Percentiles rank a stretch among this genome's conserved stretches.
phyloP scores from a whole-genome alignment of 2,888 invertebrate species.

The Drosophila setosimentum region DNA sequence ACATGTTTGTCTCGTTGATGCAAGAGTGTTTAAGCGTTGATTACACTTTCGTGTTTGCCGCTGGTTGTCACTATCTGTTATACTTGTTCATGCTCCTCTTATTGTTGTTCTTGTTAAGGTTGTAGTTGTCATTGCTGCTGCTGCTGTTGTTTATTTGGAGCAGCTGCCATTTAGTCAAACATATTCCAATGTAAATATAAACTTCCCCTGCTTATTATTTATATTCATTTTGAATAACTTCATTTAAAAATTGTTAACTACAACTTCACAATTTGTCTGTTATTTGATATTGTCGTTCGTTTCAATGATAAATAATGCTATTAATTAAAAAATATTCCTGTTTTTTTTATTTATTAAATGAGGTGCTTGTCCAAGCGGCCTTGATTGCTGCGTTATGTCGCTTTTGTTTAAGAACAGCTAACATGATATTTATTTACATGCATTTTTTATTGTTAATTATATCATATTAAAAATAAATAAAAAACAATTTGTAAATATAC shows the following conservation, averaged over 20 bases:
- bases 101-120: conserved; percentile 19
- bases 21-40: conserved; percentile 80
- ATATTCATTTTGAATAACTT: neutral
- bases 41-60: conserved; percentile 78
- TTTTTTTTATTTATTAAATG: conserved; percentile 43
- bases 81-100: conserved; percentile 39
- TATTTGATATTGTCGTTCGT: neutral
- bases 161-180: conserved; percentile 35
- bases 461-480: neutral
- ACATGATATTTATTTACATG: neutral
- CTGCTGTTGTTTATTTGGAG: conserved; percentile 34
- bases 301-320: conserved; percentile 14
- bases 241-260: neutral
- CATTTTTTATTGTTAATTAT: neutral
- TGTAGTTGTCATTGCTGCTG: conserved; percentile 20
- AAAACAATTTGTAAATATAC: conserved; percentile 21
- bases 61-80: conserved; percentile 66
- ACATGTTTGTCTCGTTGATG: conserved; percentile 66
- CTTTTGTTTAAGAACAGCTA: conserved; percentile 1
- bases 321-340: conserved; percentile 34
- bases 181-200: conserved; percentile 3
- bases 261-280: neutral
- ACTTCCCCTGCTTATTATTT: neutral
- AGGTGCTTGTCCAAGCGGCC: conserved; percentile 26
- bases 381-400: conserved; percentile 21